Conservation (phyloP, 2,888 invertebrate genomes). For the Odontocerum albicorne region DNA sequence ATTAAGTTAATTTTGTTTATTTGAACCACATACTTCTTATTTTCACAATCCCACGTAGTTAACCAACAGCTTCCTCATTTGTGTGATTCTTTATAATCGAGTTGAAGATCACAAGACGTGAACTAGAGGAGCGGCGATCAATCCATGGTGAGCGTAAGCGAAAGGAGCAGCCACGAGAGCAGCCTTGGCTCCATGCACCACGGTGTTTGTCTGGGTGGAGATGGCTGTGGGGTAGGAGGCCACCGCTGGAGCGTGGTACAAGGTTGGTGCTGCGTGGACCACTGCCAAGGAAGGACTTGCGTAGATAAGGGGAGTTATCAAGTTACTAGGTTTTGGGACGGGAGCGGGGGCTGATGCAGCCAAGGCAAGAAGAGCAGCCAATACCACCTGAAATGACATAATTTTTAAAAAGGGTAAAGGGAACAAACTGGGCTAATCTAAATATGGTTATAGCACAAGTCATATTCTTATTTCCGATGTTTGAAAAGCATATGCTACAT, state of each 20-base stretch:
- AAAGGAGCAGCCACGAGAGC: constrained; percentile 21
- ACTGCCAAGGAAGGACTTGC: constrained; percentile 29
- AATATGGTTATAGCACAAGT: too few relatives aligned
- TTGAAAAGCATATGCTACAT: too few relatives aligned
- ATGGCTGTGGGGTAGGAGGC: constrained; percentile 34
- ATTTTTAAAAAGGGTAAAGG: too few relatives aligned
- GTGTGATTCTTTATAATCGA: too few relatives aligned
- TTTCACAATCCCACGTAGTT: too few relatives aligned
- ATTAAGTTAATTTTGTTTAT: too few relatives aligned
- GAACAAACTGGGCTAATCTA: too few relatives aligned
- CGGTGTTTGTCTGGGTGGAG: constrained; percentile 36
- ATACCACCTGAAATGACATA: constrained; percentile 43
- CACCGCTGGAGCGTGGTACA: constrained; percentile 28
- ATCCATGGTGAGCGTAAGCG: constrained; percentile 13
- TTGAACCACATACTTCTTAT: too few relatives aligned
- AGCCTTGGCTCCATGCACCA: constrained; percentile 30
- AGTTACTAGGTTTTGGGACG: constrained; percentile 30
- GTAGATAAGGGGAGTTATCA: constrained; percentile 30
- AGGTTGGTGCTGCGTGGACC: constrained; percentile 25
- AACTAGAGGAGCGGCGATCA: constrained; percentile 22
- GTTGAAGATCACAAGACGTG: constrained; percentile 23
- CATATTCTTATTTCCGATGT: too few relatives aligned
- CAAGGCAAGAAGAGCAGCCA: constrained; percentile 50
- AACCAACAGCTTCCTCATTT: too few relatives aligned
- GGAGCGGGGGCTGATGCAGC: constrained; percentile 40